phyloP scores from a whole-genome alignment of 2,113 vertebrate genomes.

The Dermatemys mawii region DNA sequence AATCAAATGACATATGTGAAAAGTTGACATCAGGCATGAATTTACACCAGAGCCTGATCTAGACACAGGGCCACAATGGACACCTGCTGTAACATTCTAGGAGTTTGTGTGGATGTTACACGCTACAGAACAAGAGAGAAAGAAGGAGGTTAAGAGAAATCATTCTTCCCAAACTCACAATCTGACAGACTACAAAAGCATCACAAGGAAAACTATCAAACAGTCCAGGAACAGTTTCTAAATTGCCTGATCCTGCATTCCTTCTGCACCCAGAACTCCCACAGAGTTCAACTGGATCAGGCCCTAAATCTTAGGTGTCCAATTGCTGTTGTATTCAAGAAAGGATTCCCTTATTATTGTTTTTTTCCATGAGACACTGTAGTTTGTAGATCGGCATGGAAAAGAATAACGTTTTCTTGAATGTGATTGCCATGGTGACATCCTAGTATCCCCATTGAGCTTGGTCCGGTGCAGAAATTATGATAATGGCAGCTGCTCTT shows the following conservation, averaged over 20 bases:
- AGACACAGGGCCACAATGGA: rapidly evolving
- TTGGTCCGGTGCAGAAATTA: background rate
- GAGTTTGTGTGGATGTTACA: background rate
- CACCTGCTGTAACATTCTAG: rapidly evolving
- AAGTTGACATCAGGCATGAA: background rate
- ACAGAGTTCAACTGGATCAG: background rate
- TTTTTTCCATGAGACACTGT: background rate
- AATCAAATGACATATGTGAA: background rate
- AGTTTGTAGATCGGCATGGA: background rate
- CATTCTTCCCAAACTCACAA: background rate
- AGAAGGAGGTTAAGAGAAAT: background rate
- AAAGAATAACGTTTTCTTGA: background rate
- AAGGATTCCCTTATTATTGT: background rate
- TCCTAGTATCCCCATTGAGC: background rate
- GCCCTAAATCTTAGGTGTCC: background rate
- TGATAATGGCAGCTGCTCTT: background rate
- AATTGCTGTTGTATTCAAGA: background rate
- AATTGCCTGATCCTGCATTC: background rate
- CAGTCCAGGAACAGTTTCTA: background rate
- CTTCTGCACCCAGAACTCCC: background rate
- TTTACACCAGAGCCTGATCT: background rate
- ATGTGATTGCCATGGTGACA: background rate
- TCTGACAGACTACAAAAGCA: background rate
- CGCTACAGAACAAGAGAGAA: rapidly evolving
- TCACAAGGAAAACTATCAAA: rapidly evolving